Evolutionary conservation across 1,140 invertebrate genomes (phyloP).

Genomic region (Penaeus vannamei): DNA sequence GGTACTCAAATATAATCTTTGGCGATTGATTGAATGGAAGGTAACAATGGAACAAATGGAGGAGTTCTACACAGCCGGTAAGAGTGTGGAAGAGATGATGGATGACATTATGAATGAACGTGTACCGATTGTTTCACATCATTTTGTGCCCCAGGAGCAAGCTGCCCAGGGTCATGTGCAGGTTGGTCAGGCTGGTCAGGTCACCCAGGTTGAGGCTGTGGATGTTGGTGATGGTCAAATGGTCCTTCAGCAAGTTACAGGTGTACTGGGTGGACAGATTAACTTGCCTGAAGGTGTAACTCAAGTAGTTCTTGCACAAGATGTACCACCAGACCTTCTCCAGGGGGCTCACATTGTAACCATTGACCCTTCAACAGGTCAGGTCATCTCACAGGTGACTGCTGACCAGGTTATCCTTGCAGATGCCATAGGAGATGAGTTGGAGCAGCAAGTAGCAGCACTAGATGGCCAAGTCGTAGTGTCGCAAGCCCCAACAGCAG

Average conservation of each 20-base stretch:
- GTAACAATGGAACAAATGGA: slow-evolving; percentile 68
- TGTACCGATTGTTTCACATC: slow-evolving; percentile 65
- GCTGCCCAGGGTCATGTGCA: slow-evolving; percentile 16
- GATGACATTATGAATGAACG: slow-evolving; percentile 68
- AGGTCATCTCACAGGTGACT: slow-evolving; percentile 67
- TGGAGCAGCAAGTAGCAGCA: slow-evolving; percentile 57
- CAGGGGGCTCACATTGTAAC: slow-evolving; percentile 68
- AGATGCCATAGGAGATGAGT: slow-evolving; percentile 49
- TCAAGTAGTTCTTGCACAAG: slow-evolving; percentile 67
- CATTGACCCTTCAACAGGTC: slow-evolving; percentile 67
- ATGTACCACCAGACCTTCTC: slow-evolving; percentile 65
- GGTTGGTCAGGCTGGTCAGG: slow-evolving; percentile 1
- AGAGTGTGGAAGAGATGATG: slow-evolving; percentile 68
- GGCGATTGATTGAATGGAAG: slow-evolving; percentile 68
- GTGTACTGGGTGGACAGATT: slow-evolving; percentile 54
- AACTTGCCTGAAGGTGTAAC: slow-evolving; percentile 65
- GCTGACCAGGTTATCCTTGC: slow-evolving; percentile 66
- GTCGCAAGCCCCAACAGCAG: slow-evolving; percentile 29
- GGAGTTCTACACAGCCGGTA: slow-evolving; percentile 67
- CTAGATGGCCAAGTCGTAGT: slow-evolving; percentile 51
- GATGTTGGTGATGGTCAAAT: slow-evolving; percentile 61
- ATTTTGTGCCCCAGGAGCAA: slow-evolving; percentile 61
- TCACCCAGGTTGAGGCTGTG: slow-evolving; percentile 57
- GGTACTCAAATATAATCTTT: slow-evolving; percentile 67
- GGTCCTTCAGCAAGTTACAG: slow-evolving; percentile 62